Conservation (phyloP, 2,888 invertebrate species). For the Frankliniella fusca region DNA sequence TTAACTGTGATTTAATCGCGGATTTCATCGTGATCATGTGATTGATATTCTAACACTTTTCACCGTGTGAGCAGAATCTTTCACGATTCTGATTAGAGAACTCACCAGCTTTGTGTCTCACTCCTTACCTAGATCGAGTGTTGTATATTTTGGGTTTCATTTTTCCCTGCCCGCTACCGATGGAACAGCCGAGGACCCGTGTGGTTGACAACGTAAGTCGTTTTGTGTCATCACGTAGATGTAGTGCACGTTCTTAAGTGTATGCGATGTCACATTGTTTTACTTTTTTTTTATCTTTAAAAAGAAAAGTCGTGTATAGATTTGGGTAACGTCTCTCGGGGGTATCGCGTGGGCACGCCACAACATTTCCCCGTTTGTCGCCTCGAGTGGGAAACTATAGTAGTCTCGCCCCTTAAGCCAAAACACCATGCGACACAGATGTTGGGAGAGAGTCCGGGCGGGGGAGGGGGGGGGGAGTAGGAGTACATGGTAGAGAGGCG, state of each 20-base stretch:
- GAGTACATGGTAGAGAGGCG: no score
- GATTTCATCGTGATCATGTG: no score
- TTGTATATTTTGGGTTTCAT: neutral
- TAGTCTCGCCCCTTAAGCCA: neutral
- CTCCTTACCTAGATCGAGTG: neutral
- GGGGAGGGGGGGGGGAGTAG: neutral
- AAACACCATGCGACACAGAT: neutral
- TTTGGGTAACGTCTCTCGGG: neutral
- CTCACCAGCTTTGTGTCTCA: neutral
- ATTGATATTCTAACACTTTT: no score
- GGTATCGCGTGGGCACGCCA: neutral
- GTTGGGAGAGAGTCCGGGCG: neutral
- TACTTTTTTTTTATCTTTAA: neutral
- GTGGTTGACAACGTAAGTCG: conserved; percentile 12
- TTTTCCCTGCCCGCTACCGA: neutral
- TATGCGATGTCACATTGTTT: neutral
- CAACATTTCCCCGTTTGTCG: neutral
- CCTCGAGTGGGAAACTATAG: neutral
- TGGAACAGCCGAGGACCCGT: conserved; percentile 2
- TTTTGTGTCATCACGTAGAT: neutral
- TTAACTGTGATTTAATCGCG: no score
- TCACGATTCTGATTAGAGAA: no score
- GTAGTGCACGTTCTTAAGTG: neutral
- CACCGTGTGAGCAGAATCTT: no score
- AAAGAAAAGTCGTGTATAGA: neutral